These are phyloP conservation scores for Minunthozetes semirufus DNA, from an alignment of 2,888 invertebrate genomes.

Conservation along the genomic window DNA sequence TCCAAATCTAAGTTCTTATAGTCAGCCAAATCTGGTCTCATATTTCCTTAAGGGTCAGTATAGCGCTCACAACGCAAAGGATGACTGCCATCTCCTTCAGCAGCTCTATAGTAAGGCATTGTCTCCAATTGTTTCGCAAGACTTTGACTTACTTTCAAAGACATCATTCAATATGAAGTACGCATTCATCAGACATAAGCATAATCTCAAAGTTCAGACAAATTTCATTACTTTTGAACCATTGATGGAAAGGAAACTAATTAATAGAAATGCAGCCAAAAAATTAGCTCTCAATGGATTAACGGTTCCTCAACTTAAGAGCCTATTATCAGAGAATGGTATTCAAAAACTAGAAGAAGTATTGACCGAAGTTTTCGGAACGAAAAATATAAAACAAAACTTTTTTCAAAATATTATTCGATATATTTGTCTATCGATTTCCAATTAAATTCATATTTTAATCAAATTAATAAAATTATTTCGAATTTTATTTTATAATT, in stretches of 20 bases:
- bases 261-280: not conserved
- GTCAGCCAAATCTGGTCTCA: slow-evolving; percentile 14
- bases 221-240: not conserved
- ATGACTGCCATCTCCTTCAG: slow-evolving; percentile 9
- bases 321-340: not conserved
- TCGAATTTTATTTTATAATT: too few relatives aligned
- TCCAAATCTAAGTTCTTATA: slow-evolving; percentile 23
- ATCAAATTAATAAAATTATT: too few relatives aligned
- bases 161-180: not conserved
- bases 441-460: too few relatives aligned
- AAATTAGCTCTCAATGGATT: not conserved
- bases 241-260: not conserved
- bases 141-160: not conserved
- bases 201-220: not conserved
- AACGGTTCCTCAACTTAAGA: not conserved
- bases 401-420: not conserved
- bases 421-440: not conserved
- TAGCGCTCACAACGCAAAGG: slow-evolving; percentile 29
- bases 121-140: not conserved
- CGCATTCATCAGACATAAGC: not conserved
- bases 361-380: not conserved
- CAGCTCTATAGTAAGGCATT: not conserved
- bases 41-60: slow-evolving; percentile 29
- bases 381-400: not conserved
- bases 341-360: not conserved